A percentile compares a stretch with the other conserved stretches of the same genome.
These are phyloP conservation scores for Atopsyche davidsoni DNA, from an alignment of 1,140 invertebrate genomes.

Conservation along the genomic window DNA sequence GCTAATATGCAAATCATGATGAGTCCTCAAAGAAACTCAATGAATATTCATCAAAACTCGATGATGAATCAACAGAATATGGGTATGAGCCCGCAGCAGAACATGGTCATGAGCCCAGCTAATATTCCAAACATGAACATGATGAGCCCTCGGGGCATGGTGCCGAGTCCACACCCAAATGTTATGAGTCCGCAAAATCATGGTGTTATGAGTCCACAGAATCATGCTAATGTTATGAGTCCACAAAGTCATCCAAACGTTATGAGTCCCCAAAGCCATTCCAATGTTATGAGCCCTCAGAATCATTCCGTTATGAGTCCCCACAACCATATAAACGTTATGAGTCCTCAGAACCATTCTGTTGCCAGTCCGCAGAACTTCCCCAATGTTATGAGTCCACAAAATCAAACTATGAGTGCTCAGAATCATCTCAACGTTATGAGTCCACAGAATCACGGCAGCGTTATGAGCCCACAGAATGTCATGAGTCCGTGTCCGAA, in stretches of 20 bases:
- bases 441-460: constrained; percentile 36
- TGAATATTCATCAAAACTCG: constrained; percentile 10
- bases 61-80: constrained; percentile 18
- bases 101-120: not conserved
- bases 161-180: constrained; percentile 24
- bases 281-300: constrained; percentile 44
- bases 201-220: constrained; percentile 38
- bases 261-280: constrained; percentile 41
- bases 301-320: constrained; percentile 29
- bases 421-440: constrained; percentile 19
- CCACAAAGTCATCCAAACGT: constrained; percentile 44
- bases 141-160: constrained; percentile 7
- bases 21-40: constrained; percentile 33
- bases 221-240: constrained; percentile 44
- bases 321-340: constrained; percentile 17
- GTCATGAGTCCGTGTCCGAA: not conserved
- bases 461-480: no score
- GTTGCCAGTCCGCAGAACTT: no score
- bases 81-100: constrained; percentile 10
- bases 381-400: constrained; percentile 22
- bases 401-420: constrained; percentile 32
- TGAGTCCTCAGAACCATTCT: constrained; percentile 24
- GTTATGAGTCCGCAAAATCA: constrained; percentile 43
- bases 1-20: constrained; percentile 33
- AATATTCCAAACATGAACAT: constrained; percentile 29